These are phyloP conservation scores for Entomobrya proxima DNA, from an alignment of 2,888 invertebrate genomes.

Conservation along the genomic window DNA sequence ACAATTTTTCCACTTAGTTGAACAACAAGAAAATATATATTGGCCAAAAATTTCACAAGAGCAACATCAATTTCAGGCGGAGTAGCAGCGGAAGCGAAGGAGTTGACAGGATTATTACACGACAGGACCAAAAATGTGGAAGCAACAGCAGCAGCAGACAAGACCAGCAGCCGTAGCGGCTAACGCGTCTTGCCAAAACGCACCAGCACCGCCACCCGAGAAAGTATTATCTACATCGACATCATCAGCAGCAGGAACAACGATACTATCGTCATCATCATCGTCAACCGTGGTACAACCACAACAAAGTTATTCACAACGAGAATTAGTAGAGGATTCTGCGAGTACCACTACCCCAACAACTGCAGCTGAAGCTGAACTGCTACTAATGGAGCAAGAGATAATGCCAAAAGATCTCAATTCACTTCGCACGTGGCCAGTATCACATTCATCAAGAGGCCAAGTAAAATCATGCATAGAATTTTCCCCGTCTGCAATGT, in stretches of 20 bases:
- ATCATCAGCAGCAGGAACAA: neutral
- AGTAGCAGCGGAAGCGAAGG: slow-evolving; percentile 39
- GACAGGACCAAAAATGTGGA: slow-evolving; percentile 54
- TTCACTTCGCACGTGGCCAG: slow-evolving; percentile 73
- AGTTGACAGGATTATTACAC: slow-evolving; percentile 64
- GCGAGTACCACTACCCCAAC: neutral
- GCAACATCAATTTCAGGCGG: slow-evolving; percentile 43
- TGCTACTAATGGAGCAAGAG: slow-evolving; percentile 50
- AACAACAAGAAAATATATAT: slow-evolving; percentile 39
- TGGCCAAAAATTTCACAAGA: slow-evolving; percentile 41
- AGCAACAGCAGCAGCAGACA: too few species aligned
- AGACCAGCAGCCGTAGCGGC: neutral
- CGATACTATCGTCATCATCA: neutral
- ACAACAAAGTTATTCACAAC: slow-evolving; percentile 30
- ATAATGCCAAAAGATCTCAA: slow-evolving; percentile 50
- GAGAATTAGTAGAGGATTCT: slow-evolving; percentile 38
- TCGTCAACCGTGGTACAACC: slow-evolving; percentile 17
- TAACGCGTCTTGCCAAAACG: slow-evolving; percentile 48
- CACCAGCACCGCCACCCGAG: slow-evolving; percentile 2
- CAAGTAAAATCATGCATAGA: slow-evolving; percentile 73
- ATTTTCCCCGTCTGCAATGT: slow-evolving; percentile 62
- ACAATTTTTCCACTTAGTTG: slow-evolving; percentile 55
- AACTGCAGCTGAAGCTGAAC: neutral
- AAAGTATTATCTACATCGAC: slow-evolving; percentile 1
- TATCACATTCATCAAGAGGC: slow-evolving; percentile 67